phyloP scores from a whole-genome alignment of 1,140 invertebrate genomes.

The Drepana arcuata region DNA sequence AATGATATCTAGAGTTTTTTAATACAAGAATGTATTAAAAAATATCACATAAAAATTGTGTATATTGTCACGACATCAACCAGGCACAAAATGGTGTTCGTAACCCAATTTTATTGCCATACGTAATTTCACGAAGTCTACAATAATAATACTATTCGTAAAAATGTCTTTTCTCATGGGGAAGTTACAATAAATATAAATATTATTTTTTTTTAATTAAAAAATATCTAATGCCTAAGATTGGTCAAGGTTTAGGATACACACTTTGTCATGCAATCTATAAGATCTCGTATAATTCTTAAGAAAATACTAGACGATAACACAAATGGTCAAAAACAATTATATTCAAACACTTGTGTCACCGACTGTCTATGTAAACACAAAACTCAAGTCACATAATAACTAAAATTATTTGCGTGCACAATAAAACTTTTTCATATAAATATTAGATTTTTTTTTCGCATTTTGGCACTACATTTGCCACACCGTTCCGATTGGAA shows the following conservation, averaged over 20 bases:
- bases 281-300: too few relatives aligned
- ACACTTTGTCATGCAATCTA: conserved; percentile 53
- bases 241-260: conserved; percentile 66
- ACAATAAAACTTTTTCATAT: too few relatives aligned
- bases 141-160: conserved; percentile 72
- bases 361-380: too few relatives aligned
- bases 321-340: too few relatives aligned
- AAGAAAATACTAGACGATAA: too few relatives aligned
- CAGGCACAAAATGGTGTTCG: conserved; percentile 64
- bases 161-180: conserved; percentile 67
- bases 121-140: conserved; percentile 48
- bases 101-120: conserved; percentile 60
- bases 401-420: too few relatives aligned
- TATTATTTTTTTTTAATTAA: conserved; percentile 33
- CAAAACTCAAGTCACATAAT: too few relatives aligned
- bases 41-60: conserved; percentile 30
- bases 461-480: conserved; percentile 25
- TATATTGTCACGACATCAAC: conserved; percentile 52
- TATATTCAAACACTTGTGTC: too few relatives aligned
- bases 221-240: conserved; percentile 58
- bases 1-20: conserved; percentile 6
- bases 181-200: conserved; percentile 67
- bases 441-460: too few relatives aligned
- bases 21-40: conserved; percentile 16
- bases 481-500: conserved; percentile 9